Evolutionary conservation across 2,113 vertebrate species (phyloP).

Genomic region (Anguilla rostrata): DNA sequence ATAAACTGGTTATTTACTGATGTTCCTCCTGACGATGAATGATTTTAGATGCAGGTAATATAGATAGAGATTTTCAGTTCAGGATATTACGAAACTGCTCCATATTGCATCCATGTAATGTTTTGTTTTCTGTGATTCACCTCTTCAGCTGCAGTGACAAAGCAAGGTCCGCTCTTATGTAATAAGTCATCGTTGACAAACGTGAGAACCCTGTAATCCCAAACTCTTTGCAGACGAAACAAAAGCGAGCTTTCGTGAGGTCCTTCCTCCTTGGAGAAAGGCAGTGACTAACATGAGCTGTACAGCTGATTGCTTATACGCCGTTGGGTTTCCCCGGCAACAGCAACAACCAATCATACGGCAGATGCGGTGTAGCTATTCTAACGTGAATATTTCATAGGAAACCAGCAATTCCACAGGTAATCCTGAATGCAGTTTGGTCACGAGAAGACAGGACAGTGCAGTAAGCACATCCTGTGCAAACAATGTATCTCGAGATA

Average conservation of each 20-base stretch:
- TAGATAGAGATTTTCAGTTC: neutral
- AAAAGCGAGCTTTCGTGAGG: neutral
- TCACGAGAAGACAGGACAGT: neutral
- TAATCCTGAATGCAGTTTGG: neutral
- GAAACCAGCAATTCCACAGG: conserved; percentile 1
- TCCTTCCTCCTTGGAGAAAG: neutral
- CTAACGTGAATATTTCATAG: neutral
- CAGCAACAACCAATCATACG: neutral
- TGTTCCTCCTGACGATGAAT: too few species aligned
- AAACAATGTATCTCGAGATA: neutral
- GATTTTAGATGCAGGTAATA: neutral
- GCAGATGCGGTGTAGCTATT: neutral
- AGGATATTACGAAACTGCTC: too few species aligned
- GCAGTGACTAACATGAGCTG: neutral
- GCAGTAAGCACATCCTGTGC: neutral
- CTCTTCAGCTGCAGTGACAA: neutral
- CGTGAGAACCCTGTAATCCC: neutral
- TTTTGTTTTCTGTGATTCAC: neutral
- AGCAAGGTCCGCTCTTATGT: neutral
- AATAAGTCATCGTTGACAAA: neutral
- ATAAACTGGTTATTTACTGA: too few species aligned
- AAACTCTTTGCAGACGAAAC: neutral
- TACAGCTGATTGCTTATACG: neutral
- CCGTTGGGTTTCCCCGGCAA: neutral
- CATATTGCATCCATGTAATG: too few species aligned